These are phyloP conservation scores for Tanytarsus gracilentus DNA, from an alignment of 2,888 invertebrate species.

Conservation along the genomic window DNA sequence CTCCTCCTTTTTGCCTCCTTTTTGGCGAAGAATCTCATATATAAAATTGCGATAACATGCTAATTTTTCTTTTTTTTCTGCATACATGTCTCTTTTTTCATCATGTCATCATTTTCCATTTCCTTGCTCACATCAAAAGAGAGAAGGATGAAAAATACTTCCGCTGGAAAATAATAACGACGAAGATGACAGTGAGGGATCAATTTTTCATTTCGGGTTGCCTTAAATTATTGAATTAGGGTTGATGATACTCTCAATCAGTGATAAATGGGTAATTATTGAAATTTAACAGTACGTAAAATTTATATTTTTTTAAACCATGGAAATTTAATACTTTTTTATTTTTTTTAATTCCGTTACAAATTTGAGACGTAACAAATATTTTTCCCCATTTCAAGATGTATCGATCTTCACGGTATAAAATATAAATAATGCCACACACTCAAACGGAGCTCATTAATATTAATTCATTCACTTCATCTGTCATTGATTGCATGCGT, in stretches of 20 bases:
- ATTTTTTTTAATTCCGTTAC: too few relatives aligned
- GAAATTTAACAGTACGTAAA: too few relatives aligned
- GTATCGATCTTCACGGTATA: too few relatives aligned
- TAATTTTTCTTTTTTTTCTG: background rate
- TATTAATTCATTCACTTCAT: constrained; percentile 21
- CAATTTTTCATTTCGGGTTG: too few relatives aligned
- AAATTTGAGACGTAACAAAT: too few relatives aligned
- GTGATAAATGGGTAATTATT: too few relatives aligned
- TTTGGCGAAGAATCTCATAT: constrained; percentile 1
- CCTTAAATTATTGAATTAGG: too few relatives aligned
- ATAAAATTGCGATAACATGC: constrained; percentile 13
- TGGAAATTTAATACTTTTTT: too few relatives aligned
- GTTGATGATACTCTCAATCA: too few relatives aligned
- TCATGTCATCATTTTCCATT: constrained; percentile 8
- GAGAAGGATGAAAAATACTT: background rate
- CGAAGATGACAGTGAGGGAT: background rate
- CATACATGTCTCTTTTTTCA: background rate
- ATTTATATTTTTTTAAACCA: too few relatives aligned
- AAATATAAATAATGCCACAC: too few relatives aligned
- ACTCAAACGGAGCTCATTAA: constrained; percentile 14
- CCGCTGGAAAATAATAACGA: background rate
- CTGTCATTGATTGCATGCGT: constrained; percentile 19
- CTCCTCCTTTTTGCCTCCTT: background rate
- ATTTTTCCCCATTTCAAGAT: too few relatives aligned
- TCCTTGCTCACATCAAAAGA: background rate